Conservation (phyloP, 2,888 invertebrate genomes). For the Entomobrya multifasciata region DNA sequence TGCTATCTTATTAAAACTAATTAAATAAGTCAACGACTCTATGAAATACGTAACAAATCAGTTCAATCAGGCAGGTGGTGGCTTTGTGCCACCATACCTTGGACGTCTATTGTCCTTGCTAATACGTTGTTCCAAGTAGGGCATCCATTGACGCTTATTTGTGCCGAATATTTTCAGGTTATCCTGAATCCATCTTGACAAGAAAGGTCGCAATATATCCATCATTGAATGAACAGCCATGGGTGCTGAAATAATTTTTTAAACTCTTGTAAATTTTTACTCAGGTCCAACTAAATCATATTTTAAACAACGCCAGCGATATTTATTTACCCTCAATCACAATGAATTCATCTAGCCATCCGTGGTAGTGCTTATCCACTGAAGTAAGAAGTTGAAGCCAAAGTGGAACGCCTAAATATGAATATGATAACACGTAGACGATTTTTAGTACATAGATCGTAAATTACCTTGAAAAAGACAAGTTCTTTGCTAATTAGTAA, state of each 20-base stretch:
- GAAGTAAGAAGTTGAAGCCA: slow-evolving; percentile 44
- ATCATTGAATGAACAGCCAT: background rate
- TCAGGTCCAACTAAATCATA: background rate
- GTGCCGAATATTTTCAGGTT: background rate
- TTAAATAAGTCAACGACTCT: too few relatives aligned
- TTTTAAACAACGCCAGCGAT: background rate
- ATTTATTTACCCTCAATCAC: slow-evolving; percentile 20
- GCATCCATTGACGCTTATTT: slow-evolving; percentile 26
- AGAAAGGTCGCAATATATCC: slow-evolving; percentile 1
- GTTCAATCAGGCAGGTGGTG: too few relatives aligned
- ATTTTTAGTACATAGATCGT: too few relatives aligned
- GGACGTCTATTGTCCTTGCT: slow-evolving; percentile 26
- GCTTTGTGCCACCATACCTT: slow-evolving; percentile 31
- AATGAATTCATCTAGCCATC: slow-evolving; percentile 39
- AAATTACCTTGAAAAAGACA: too few relatives aligned
- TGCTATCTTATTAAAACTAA: too few relatives aligned
- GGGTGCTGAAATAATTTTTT: slow-evolving; percentile 1
- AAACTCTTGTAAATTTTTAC: background rate
- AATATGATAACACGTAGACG: too few relatives aligned
- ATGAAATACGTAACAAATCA: too few relatives aligned
- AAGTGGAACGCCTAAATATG: slow-evolving; percentile 39
- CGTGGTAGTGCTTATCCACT: slow-evolving; percentile 38
- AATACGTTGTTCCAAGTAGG: slow-evolving; percentile 27
- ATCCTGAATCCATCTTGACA: slow-evolving; percentile 1
- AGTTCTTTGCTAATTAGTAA: too few relatives aligned